Conservation (phyloP, 2,797 vertebrate species). For the Dendrocincla tyrannina region DNA sequence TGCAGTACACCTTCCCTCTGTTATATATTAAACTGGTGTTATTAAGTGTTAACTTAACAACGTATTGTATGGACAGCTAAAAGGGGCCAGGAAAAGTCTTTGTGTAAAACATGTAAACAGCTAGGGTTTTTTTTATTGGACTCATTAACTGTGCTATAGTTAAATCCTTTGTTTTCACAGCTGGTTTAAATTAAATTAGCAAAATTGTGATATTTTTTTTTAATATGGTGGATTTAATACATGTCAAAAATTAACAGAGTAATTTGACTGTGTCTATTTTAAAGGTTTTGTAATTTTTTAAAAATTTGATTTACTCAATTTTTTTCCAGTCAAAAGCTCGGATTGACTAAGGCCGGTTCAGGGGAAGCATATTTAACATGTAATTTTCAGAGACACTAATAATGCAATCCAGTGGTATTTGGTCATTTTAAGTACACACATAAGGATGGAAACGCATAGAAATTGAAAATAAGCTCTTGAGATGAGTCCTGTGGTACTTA, state of each 20-base stretch:
- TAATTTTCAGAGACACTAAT: not conserved
- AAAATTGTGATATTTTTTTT: not conserved
- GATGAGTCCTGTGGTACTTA: not conserved
- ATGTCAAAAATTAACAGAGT: not conserved
- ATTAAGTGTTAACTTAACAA: slow-evolving; percentile 80
- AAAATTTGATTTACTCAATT: not conserved
- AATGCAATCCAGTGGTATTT: not conserved
- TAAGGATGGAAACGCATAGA: not conserved
- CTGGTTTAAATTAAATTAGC: slow-evolving; percentile 41
- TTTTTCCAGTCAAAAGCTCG: not conserved
- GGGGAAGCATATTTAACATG: not conserved
- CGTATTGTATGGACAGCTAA: slow-evolving; percentile 53
- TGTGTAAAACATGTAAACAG: slow-evolving; percentile 53
- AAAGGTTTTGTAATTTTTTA: not conserved
- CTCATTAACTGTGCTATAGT: slow-evolving; percentile 68
- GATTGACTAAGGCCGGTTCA: not conserved
- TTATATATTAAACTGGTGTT: slow-evolving; percentile 79
- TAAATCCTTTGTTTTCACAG: slow-evolving; percentile 1
- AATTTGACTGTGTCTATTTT: not conserved
- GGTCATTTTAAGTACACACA: not conserved
- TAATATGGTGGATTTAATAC: not conserved
- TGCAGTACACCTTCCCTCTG: slow-evolving; percentile 37
- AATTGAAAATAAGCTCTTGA: not conserved
- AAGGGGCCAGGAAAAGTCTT: slow-evolving; percentile 32
- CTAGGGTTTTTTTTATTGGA: slow-evolving; percentile 38